Conservation (phyloP, 2,113 vertebrate species). For the Chroicocephalus ridibundus region DNA sequence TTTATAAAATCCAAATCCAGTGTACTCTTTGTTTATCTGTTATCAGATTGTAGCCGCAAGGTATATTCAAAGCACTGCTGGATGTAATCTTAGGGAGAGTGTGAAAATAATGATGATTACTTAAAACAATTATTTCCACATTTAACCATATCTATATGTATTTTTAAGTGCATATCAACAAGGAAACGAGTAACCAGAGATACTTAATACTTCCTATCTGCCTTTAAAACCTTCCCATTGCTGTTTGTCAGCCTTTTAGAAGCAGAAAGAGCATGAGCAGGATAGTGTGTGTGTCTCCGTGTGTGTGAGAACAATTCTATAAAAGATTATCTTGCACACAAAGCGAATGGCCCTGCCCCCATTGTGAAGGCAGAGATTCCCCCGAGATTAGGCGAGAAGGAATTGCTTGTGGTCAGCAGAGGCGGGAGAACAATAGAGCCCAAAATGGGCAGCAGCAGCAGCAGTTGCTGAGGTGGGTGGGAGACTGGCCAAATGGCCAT, state of each 20-base stretch:
- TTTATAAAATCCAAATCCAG: background rate
- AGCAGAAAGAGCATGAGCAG: background rate
- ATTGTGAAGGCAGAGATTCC: conserved; percentile 74
- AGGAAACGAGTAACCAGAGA: background rate
- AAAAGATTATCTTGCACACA: conserved; percentile 76
- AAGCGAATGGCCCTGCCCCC: conserved; percentile 73
- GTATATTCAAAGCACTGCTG: background rate
- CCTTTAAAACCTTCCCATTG: background rate
- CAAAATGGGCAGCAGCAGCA: conserved; percentile 70
- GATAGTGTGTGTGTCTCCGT: background rate
- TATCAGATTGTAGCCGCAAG: background rate
- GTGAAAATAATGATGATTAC: background rate
- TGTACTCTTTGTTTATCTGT: background rate
- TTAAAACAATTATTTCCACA: background rate
- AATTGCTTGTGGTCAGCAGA: conserved; percentile 81
- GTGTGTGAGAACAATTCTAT: conserved; percentile 68
- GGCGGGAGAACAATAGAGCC: conserved; percentile 80
- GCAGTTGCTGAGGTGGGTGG: conserved; percentile 59
- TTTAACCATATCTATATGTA: background rate
- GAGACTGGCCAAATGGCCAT: conserved; percentile 72
- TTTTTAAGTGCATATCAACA: background rate
- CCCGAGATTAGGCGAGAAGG: conserved; percentile 70
- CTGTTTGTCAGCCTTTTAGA: conserved; percentile 17
- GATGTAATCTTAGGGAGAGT: background rate
- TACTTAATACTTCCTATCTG: background rate